Evolutionary conservation across 2,113 vertebrate genomes (phyloP).

Genomic region (Dolichallabes microphthalmus): DNA sequence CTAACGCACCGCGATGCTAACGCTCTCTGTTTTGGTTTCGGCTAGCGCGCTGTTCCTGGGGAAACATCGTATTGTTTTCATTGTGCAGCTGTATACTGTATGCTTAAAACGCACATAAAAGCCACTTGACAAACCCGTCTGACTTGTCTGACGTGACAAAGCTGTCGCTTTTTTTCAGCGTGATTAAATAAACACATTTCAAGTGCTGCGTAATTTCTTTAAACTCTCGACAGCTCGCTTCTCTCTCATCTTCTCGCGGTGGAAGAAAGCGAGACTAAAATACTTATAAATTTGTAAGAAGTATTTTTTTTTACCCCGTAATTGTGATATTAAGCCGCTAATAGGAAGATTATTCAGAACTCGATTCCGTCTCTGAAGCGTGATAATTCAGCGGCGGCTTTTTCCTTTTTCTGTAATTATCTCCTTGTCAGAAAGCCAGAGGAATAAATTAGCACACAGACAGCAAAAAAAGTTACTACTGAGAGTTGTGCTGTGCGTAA

Average conservation of each 20-base stretch:
- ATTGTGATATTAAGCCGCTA: not conserved
- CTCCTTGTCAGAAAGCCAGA: conserved; percentile 28
- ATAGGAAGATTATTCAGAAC: conserved; percentile 1
- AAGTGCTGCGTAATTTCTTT: not conserved
- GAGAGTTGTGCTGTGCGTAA: not conserved
- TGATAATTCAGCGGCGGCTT: not conserved
- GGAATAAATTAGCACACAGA: conserved; percentile 15
- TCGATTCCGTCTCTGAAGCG: not conserved
- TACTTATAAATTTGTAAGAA: conserved; percentile 20
- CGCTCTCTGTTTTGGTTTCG: no score
- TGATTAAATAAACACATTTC: not conserved
- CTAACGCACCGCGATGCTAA: not conserved
- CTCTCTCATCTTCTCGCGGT: not conserved
- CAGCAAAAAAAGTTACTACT: conserved; percentile 3
- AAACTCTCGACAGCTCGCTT: not conserved
- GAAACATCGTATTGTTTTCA: no score
- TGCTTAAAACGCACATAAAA: no score
- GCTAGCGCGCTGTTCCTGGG: no score
- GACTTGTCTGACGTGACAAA: no score
- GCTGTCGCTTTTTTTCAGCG: not conserved
- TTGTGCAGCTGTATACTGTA: no score
- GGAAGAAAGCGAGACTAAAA: not conserved
- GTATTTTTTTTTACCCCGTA: not conserved
- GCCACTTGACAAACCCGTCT: not conserved
- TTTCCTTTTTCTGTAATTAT: conserved; percentile 16